Evolutionary conservation across 2,888 invertebrate genomes (phyloP), one percentile per base, ranked within the genome.

Genomic region (Pilophorus perplexus): DNA sequence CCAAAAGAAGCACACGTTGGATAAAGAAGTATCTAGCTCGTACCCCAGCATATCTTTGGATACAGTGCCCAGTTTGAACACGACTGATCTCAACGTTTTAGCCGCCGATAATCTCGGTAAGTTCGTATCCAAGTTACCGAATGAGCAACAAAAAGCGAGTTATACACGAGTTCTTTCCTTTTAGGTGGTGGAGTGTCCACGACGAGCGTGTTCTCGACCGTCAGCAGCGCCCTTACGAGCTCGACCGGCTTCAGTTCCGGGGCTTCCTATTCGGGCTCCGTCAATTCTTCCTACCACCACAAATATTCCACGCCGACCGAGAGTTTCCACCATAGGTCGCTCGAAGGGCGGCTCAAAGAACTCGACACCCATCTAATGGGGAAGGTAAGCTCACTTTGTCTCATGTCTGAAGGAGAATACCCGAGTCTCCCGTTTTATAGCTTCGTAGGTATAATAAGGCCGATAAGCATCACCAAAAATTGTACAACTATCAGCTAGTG

Each of bases 311-410:
- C 73, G 14, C 69, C 72, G 20, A 72, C 72, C 22, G 72, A 73
- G 46, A 82, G 84, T 71, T 88, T 87, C 78, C 88, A 88, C 78
- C 85, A 86, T 76, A 85, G 88, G 72, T 86, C 87, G 37, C 80
- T 89, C 73, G 89, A 89, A 77, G 87, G 87, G 78, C 88, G 89
- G 77, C 80, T 90, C 73, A 89, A 89, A 76, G 89, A 89, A 78
- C 83, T 90, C 73, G 89, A 90, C 79, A 88, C 87, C 70, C 88
- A 89, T 71, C 81, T 87, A 27, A 68, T 73, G 52, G 73, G 73
- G 72, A 74, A 74, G 74, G 74, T 74, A 74, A 55, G n/a, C n/a
- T n/a, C n/a, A n/a, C n/a, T n/a, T n/a, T n/a, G n/a, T n/a, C n/a
- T n/a, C n/a, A n/a, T n/a, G n/a, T n/a, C n/a, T n/a, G n/a, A n/a